A percentile compares a stretch with the other conserved stretches of the same genome.
These are phyloP conservation scores for Mythimna impura DNA, from an alignment of 2,888 invertebrate species.

Conservation along the genomic window DNA sequence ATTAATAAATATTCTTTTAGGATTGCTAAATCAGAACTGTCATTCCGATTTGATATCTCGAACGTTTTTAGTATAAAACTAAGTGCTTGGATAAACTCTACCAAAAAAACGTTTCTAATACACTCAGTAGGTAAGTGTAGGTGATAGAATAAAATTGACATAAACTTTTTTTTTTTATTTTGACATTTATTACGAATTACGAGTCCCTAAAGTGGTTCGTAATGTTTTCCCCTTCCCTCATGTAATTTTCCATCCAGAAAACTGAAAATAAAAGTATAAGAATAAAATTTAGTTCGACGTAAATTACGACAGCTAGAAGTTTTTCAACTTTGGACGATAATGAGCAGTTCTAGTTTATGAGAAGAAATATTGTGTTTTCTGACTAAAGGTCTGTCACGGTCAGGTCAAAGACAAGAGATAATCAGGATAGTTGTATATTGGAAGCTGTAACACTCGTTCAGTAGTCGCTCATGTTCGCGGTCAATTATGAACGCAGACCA, in stretches of 20 bases:
- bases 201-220: slow-evolving; percentile 56
- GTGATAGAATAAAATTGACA: slow-evolving; percentile 49
- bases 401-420: background rate
- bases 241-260: slow-evolving; percentile 46
- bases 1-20: background rate
- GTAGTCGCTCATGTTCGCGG: slow-evolving; percentile 42
- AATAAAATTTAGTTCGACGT: slow-evolving; percentile 55
- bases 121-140: slow-evolving; percentile 36
- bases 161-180: slow-evolving; percentile 54
- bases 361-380: slow-evolving; percentile 16
- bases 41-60: background rate
- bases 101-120: slow-evolving; percentile 26
- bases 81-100: slow-evolving; percentile 14
- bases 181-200: slow-evolving; percentile 62
- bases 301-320: slow-evolving; percentile 41
- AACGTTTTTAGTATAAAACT: slow-evolving; percentile 2
- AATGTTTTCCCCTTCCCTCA: slow-evolving; percentile 40
- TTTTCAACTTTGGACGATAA: slow-evolving; percentile 35
- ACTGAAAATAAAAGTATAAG: slow-evolving; percentile 51
- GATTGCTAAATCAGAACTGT: background rate
- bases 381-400: slow-evolving; percentile 4
- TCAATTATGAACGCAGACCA: slow-evolving; percentile 56
- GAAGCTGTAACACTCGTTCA: slow-evolving; percentile 24
- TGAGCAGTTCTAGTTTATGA: slow-evolving; percentile 20
- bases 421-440: slow-evolving; percentile 1